Base-by-base conservation (phyloP, 1,140 invertebrate genomes). In the Drosophila repletoides region DNA sequence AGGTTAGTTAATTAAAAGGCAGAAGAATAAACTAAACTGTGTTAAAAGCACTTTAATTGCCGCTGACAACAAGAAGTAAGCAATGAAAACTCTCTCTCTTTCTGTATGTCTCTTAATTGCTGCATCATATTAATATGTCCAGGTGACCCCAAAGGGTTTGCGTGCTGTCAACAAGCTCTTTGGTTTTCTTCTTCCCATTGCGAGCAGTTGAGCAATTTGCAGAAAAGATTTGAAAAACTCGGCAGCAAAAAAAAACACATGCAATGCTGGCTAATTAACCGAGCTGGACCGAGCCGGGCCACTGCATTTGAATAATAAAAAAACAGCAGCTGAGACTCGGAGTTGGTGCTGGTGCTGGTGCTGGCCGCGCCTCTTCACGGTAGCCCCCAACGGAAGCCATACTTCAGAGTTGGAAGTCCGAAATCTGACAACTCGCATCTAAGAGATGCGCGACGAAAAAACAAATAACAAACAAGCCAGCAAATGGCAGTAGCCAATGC, bases 381-480 rank as follows among this genome's bases (percentile, higher is more conserved):
- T 84, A 84, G 80, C 80, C 65, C 65, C 70, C 68, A 86, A 86
- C 81, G 81, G 81, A 86, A 86, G 81, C 81, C 81, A 86, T 86
- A 81, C 81, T 73, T 86, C 76, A 86, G 83, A 65, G 59, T 40
- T 48, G 79, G 58, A 43, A 81, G 55, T 40, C 19, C 52, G 22
- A 80, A 81, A 86, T 86, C 81, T 86, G 81, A 86, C 81, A 86
- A 65, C 53, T 87, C 64, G 67, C 74, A 86, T 86, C 81, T 86
- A 67, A 49, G 69, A 76, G 79, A 84, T 84, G 79, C 72, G 70
- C 74, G 58, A 64, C 41, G 51, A 61, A 70, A 45, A 65, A 43
- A 40, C 17, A 43, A 43, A 17, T 34, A 33, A 38, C 46, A 24
- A 63, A 56, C 34, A 33, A 38, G 14, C 34, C 36, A 46, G 21